phyloP scores from a whole-genome alignment of 2,113 vertebrate genomes.

The Melanerpes formicivorus region DNA sequence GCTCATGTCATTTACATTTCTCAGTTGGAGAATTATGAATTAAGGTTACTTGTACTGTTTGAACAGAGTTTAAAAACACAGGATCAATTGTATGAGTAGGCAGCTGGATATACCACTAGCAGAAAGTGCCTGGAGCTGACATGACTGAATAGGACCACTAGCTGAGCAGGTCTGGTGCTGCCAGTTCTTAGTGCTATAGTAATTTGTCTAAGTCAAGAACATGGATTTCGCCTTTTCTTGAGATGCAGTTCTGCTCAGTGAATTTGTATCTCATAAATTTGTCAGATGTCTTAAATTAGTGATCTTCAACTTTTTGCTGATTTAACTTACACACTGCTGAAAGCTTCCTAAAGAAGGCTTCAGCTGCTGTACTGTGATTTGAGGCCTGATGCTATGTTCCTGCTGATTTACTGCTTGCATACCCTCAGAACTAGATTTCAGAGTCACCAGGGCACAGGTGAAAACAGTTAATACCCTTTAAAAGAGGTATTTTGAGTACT shows the following conservation, averaged over 20 bases:
- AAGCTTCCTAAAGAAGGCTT: background rate
- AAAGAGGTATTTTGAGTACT: background rate
- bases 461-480: background rate
- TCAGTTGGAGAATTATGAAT: background rate
- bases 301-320: background rate
- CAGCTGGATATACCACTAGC: background rate
- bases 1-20: background rate
- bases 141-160: background rate
- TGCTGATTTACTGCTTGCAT: background rate
- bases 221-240: background rate
- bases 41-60: background rate
- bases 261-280: background rate
- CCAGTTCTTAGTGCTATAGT: background rate
- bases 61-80: background rate
- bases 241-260: background rate
- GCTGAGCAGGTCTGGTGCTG: background rate
- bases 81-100: background rate
- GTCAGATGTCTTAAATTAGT: background rate
- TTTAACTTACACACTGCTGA: background rate
- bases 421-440: background rate
- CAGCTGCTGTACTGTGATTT: too few species aligned
- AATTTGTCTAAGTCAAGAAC: background rate
- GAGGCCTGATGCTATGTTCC: background rate
- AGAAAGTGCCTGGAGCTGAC: background rate
- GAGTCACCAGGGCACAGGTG: background rate